Evolutionary conservation across 2,797 vertebrate species (phyloP), one percentile per base, ranked within the genome.

Genomic region (Valencia hispanica): DNA sequence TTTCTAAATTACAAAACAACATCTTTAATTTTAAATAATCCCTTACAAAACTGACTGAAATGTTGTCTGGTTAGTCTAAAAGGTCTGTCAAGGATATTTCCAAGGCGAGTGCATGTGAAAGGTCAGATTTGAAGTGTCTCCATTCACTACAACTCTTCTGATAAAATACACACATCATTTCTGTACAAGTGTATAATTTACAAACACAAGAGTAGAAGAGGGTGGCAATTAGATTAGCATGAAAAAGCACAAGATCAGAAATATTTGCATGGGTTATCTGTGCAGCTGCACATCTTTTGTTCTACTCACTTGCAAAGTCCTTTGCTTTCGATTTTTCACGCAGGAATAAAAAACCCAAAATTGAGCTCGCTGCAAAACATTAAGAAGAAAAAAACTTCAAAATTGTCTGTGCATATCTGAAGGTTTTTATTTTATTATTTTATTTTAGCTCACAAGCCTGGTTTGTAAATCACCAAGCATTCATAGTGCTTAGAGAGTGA

Each of bases 261-360:
- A 30, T 63, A 81, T 80, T 82, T 87, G 66, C 78, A 81, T 79
- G 2, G 48, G 8, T 32, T 36, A 12, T 59, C n/a, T 53, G 25
- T 45, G 55, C 8, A 68, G 22, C 17, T 32, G 20, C 17, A 41
- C 27, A 75, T 76, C 55, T 68, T 47, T 57, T 43, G 12, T 69
- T 32, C 47, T 5, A 97, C 97, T 98, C 95, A 99, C 98, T 97
- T 89, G 97, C 89, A 88, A 98, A 98, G 45, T 98, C 97, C 84
- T 96, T 97, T 8, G 95, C 95, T 86, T 97, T 99, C 88, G 94
- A 97, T 88, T 99, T 99, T 86, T 99, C 98, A 69, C 96, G 96
- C 89, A 98, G 95, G 90, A 99, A 99, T 93, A 98, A 95, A 81
- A 98, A 96, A 70, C 98, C 97, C 88, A 99, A 95, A 89, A 99